Evolutionary conservation across 2,797 vertebrate species (phyloP).

Genomic region (Lagodon rhomboides): DNA sequence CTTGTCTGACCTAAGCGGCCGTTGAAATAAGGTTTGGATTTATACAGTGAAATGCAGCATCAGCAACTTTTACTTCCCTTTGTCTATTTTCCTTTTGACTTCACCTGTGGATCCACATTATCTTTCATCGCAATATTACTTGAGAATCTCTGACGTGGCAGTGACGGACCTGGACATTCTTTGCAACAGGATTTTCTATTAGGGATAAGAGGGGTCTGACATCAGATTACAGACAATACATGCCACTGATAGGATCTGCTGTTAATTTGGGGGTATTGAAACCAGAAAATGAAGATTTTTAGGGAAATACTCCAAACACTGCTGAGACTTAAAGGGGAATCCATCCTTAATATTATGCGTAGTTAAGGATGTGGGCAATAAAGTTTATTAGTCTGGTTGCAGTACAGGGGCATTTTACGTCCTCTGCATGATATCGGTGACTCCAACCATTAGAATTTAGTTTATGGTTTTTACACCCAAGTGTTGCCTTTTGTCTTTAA

Average conservation of each 20-base stretch:
- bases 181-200: conserved; percentile 54
- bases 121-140: conserved; percentile 38
- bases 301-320: conserved; percentile 27
- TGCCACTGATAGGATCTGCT: conserved; percentile 46
- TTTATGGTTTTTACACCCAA: background rate
- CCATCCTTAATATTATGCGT: background rate
- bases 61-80: conserved; percentile 61
- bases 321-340: background rate
- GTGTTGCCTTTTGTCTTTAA: background rate
- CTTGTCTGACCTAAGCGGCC: conserved; percentile 59
- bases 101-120: conserved; percentile 42
- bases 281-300: conserved; percentile 19
- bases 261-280: conserved; percentile 43
- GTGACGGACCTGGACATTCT: conserved; percentile 36
- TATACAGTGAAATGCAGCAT: conserved; percentile 55
- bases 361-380: conserved; percentile 6
- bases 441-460: background rate
- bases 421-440: background rate
- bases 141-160: conserved; percentile 31
- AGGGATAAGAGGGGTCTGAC: conserved; percentile 40
- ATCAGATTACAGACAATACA: conserved; percentile 57
- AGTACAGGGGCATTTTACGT: background rate
- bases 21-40: conserved; percentile 55
- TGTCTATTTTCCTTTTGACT: conserved; percentile 39
- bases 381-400: background rate